Percentiles rank a stretch among this genome's conserved stretches.
Evolutionary conservation across 2,113 vertebrate species (phyloP).

Genomic region (Hystrix cristata): DNA sequence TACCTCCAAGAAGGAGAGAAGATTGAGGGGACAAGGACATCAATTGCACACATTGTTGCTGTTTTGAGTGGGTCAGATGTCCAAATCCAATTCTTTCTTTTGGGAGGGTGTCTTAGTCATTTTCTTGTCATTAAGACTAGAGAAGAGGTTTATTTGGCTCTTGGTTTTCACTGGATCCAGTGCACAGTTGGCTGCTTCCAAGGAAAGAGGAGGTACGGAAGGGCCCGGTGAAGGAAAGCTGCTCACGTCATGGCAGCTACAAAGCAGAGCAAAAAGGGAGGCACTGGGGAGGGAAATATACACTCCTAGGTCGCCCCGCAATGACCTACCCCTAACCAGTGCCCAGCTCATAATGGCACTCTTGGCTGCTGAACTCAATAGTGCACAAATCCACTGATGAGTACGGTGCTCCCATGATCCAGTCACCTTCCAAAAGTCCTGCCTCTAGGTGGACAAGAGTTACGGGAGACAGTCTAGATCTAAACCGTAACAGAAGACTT

Average conservation of each 20-base stretch:
- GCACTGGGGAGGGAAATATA: neutral
- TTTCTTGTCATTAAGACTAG: neutral
- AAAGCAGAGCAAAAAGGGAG: neutral
- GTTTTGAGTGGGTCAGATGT: neutral
- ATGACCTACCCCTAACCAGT: neutral
- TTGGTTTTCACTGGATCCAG: neutral
- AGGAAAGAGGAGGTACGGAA: neutral
- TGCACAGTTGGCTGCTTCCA: neutral
- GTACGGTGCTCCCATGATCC: neutral
- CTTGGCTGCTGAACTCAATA: neutral
- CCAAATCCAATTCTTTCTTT: neutral
- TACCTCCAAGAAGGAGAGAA: slow-evolving; percentile 3
- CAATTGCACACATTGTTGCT: neutral
- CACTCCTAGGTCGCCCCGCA: neutral
- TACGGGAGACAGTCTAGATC: neutral
- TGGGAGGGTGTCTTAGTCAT: neutral
- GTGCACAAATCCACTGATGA: neutral
- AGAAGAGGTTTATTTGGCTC: neutral
- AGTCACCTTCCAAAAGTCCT: neutral
- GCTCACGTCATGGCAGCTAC: neutral
- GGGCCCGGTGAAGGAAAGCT: neutral
- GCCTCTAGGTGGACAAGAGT: neutral
- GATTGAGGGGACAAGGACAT: neutral
- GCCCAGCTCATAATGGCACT: neutral
- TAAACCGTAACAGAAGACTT: neutral